Base-by-base conservation (phyloP, 2,888 invertebrate genomes). In the Axea sp. region DNA sequence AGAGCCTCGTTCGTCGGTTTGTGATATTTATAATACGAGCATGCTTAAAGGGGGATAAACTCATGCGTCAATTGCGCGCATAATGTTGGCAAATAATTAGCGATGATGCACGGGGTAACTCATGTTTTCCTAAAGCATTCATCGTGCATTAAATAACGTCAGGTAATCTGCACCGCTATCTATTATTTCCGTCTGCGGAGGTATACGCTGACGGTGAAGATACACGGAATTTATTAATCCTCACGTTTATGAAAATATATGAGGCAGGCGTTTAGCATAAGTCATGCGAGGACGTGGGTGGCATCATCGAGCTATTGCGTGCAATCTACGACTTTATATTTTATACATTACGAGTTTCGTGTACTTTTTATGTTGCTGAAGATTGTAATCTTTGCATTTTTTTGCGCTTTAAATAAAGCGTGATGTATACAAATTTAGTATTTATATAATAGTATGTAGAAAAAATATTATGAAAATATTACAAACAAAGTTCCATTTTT, bases 181-280 rank as follows among this genome's bases (percentile, higher is more conserved):
- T 55, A 51, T 72, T 75, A 75, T 67, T 75, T 59, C 62, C 57
- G 49, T 57, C 47, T 15, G 43, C 39, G 6, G 37, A 37, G 22
- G 17, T 51, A 45, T 19, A 37, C 28, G 55, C 33, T 33, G 64
- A 59, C 53, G 24, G 41, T 24, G 51, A 55, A 72, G 64, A 72
- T 68, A 51, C 53, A 41, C 35, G 31, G 43, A 60, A 75, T 75
- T 72, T 75, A 75, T 75, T 75, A 68, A 75, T 72, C 68, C 67
- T 35, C 41, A 45, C 62, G 30, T 67, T 75, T 68, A 72, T 72
- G 67, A 75, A 65, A 72, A 71, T 72, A 47, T 72, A 75, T 49
- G 71, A 67, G 71, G 28, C 67, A 51, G 62, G 11, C 60, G 62
- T 49, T 75, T 75, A 71, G 47, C 47, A 60, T 75, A 57, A 71